These are phyloP conservation scores for Mobula birostris DNA, from an alignment of 2,113 vertebrate species.

Conservation along the genomic window DNA sequence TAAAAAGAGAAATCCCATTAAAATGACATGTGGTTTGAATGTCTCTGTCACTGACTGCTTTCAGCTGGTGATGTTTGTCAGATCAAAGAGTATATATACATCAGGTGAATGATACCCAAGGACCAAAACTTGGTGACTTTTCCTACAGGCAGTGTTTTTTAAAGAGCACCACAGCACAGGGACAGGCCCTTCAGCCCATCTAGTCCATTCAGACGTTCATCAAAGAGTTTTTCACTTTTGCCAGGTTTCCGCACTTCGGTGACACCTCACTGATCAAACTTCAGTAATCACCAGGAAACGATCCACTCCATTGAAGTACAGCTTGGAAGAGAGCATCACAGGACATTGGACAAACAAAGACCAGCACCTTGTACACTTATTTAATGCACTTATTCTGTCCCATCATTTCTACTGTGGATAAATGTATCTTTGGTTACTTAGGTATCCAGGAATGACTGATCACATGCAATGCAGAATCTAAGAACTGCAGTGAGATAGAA, in stretches of 20 bases:
- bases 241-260: neutral
- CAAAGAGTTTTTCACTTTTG: neutral
- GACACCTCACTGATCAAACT: neutral
- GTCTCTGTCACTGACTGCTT: neutral
- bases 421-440: neutral
- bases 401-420: neutral
- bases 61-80: neutral
- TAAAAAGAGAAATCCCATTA: conserved; percentile 1
- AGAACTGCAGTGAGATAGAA: neutral
- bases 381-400: neutral
- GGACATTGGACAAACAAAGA: neutral
- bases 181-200: no score
- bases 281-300: neutral
- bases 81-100: neutral
- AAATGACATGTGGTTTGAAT: neutral
- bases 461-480: neutral
- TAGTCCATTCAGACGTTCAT: no score
- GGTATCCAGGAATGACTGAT: neutral
- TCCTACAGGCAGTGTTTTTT: neutral
- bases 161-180: no score
- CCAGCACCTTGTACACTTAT: neutral
- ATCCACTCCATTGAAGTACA: neutral
- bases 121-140: neutral
- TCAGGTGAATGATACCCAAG: neutral
- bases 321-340: neutral